Evolutionary conservation across 2,888 invertebrate species (phyloP), one percentile per base, ranked within the genome.

Genomic region (Drepana falcataria): DNA sequence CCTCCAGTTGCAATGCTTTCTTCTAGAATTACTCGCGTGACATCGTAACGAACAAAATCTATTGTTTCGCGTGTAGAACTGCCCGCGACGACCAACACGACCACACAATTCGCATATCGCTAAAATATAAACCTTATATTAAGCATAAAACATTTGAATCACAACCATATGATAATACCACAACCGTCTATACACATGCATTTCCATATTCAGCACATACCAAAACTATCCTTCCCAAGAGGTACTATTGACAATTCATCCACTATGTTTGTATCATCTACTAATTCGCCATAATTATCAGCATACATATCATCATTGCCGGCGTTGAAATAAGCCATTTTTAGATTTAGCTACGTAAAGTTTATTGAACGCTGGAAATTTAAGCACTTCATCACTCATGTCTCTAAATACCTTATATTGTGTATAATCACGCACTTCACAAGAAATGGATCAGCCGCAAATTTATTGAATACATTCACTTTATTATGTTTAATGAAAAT

Each of bases 181-280:
- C 35, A 9, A 52, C 9, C 48, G 58, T n/a, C 2, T 49, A 35
- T 47, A 2, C 33, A 21, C 35, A 54, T 52, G 35, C 35, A 35
- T 2, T 7, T 35, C 47, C 33, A 37, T 51, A 35, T 4, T 40
- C n/a, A 37, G 35, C 1, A 72, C 93, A 93, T 91, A 96, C 97
- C 96, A 92, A 96, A 97, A 85, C 96, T 96, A 84, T 97, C 96
- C 86, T 95, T 96, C 83, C 95, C 94, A 76, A 97, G 95, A 54
- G 97, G 97, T 86, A 97, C 95, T 74, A 96, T 95, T 62, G 96
- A 95, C 59, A 96, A 93, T 90, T 97, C 96, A 58, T 90, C 90
- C 40, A 79, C 76, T 60, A 79, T 75, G 68, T 81, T 73, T 53
- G 72, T 75, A 56, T 88, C 88, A 56, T 83, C 81, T 44, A 70